A percentile compares a stretch with the other conserved stretches of the same genome.
Evolutionary conservation across 2,797 vertebrate genomes (phyloP).

Genomic region (Arnoldichthys spilopterus): DNA sequence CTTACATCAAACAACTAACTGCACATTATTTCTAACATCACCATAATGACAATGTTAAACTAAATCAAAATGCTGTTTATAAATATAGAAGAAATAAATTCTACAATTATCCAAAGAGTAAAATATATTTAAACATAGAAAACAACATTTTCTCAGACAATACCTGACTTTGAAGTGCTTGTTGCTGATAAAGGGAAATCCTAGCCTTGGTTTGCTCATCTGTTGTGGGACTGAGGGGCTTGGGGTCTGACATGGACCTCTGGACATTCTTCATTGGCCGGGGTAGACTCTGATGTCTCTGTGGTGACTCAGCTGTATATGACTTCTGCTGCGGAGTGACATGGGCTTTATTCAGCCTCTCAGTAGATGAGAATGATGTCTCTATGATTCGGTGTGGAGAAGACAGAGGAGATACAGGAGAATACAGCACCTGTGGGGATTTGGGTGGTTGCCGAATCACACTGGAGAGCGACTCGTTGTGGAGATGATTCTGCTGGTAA

Average conservation of each 20-base stretch:
- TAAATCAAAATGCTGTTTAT: background rate
- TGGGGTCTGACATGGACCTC: constrained; percentile 97
- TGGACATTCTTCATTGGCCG: constrained; percentile 97
- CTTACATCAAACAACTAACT: background rate
- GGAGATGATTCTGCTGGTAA: constrained; percentile 91
- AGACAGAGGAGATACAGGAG: constrained; percentile 94
- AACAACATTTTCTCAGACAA: constrained; percentile 30
- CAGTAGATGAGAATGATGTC: constrained; percentile 89
- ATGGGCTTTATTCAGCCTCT: constrained; percentile 96
- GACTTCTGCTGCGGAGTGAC: constrained; percentile 96
- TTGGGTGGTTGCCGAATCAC: constrained; percentile 93
- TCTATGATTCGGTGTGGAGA: constrained; percentile 94
- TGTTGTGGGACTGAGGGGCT: constrained; percentile 94
- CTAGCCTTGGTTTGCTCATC: constrained; percentile 94
- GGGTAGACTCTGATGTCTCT: constrained; percentile 91
- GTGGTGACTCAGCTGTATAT: constrained; percentile 86
- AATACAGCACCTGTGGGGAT: constrained; percentile 97
- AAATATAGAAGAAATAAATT: background rate
- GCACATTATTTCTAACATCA: background rate
- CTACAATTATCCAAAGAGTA: background rate
- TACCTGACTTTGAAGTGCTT: constrained; percentile 95
- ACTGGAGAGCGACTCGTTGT: constrained; percentile 91
- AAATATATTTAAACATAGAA: background rate
- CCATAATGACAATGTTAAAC: background rate
- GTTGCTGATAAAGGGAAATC: constrained; percentile 93